These are phyloP conservation scores for Drosophila acutilabella DNA, from an alignment of 2,888 invertebrate species.

Conservation along the genomic window DNA sequence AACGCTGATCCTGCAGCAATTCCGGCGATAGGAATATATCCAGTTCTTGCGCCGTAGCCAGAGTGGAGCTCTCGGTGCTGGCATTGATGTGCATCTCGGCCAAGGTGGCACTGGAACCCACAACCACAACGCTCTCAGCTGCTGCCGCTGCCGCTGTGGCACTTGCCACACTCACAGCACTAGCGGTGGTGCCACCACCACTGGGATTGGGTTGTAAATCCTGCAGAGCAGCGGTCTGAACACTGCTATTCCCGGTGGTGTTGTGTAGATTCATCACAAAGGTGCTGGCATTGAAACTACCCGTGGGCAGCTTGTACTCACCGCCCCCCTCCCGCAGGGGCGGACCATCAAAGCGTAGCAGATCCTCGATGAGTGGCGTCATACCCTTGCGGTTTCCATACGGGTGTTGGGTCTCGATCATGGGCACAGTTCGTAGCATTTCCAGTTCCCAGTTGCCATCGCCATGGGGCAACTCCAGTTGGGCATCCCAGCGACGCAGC, in stretches of 20 bases:
- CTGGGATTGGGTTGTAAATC: conserved; percentile 71
- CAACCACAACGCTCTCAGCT: conserved; percentile 13
- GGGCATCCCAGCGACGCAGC: conserved; percentile 85
- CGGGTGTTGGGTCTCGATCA: conserved; percentile 82
- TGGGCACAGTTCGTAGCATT: conserved; percentile 83
- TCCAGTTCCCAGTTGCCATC: conserved; percentile 84
- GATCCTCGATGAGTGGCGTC: conserved; percentile 85
- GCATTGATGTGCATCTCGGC: conserved; percentile 69
- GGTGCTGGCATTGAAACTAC: conserved; percentile 86
- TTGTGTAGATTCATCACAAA: conserved; percentile 87
- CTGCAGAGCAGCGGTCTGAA: conserved; percentile 81
- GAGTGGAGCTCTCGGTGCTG: conserved; percentile 25
- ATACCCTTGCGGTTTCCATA: conserved; percentile 84
- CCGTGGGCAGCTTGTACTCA: conserved; percentile 60
- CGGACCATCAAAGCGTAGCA: conserved; percentile 86
- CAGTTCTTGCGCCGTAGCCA: conserved; percentile 61
- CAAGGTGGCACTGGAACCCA: conserved; percentile 41
- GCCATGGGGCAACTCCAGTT: conserved; percentile 82
- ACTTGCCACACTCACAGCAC: conserved; percentile 23
- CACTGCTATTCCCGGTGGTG: conserved; percentile 70
- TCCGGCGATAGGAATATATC: conserved; percentile 84
- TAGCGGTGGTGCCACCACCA: conserved; percentile 31
- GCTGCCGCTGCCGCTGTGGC: conserved; percentile 27
- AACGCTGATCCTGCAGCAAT: conserved; percentile 81
- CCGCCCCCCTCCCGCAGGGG: neutral